Percentiles rank a stretch among this genome's conserved stretches.
Conservation (phyloP, 1,140 invertebrate species). For the Brachionus plicatilis region DNA sequence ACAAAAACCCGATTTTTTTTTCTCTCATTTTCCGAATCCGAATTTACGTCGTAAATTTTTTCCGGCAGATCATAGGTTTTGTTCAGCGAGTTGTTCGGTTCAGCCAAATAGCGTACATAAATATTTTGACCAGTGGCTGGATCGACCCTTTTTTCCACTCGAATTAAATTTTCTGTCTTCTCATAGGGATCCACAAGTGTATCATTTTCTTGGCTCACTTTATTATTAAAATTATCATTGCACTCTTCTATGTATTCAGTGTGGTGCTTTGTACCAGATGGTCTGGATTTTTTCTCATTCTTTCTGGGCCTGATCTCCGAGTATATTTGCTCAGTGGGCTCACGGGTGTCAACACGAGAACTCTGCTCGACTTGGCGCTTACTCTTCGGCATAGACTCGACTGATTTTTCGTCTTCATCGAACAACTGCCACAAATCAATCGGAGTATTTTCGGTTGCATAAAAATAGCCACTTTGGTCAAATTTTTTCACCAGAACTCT, state of each 20-base stretch:
- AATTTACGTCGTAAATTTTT: neutral
- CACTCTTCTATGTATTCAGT: neutral
- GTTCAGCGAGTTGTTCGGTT: neutral
- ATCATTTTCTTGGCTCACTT: neutral
- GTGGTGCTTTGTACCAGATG: neutral
- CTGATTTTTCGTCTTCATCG: neutral
- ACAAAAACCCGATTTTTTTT: neutral
- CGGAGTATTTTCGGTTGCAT: conserved; percentile 26
- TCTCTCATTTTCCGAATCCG: neutral
- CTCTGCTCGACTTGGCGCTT: neutral
- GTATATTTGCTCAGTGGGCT: neutral
- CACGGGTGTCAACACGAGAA: neutral
- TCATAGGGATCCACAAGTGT: conserved; percentile 8
- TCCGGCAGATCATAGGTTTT: neutral
- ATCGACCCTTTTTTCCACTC: conserved; percentile 31
- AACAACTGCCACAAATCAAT: conserved; percentile 30
- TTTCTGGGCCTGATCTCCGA: neutral
- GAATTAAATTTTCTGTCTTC: conserved; percentile 20
- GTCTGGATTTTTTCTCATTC: neutral
- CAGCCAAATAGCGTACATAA: conserved; percentile 12
- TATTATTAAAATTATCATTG: neutral
- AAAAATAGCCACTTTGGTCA: conserved; percentile 23
- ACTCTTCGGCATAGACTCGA: neutral
- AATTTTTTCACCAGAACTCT: conserved; percentile 25
- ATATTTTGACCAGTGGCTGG: conserved; percentile 38